A percentile compares a stretch with the other conserved stretches of the same genome.
These are phyloP conservation scores for Gallinago undulata DNA, from an alignment of 2,113 vertebrate species.

Conservation along the genomic window DNA sequence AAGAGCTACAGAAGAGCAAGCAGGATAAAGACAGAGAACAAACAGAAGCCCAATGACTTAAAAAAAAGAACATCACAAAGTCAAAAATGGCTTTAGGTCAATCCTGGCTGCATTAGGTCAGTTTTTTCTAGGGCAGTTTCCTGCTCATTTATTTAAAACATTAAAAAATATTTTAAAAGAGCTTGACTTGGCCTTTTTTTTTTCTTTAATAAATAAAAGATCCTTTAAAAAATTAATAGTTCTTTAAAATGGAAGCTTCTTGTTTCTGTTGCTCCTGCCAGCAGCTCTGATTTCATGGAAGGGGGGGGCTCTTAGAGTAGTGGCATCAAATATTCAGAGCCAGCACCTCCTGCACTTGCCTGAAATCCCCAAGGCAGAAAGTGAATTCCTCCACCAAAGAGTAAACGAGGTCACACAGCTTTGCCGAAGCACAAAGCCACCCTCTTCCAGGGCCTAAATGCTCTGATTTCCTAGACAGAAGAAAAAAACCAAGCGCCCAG, in stretches of 20 bases:
- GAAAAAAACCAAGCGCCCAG: neutral
- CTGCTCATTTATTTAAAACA: neutral
- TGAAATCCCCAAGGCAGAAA: neutral
- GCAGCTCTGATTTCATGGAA: neutral
- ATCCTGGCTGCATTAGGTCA: neutral
- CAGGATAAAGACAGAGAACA: neutral
- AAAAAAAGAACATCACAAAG: fast-evolving
- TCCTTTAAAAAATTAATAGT: neutral
- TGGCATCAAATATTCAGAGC: constrained; percentile 15
- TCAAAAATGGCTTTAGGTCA: neutral
- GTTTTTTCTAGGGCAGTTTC: neutral
- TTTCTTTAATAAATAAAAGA: constrained; percentile 30
- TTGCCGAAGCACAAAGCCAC: neutral
- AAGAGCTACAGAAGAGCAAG: neutral
- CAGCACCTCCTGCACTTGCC: neutral
- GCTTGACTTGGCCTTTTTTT: neutral
- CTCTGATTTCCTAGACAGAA: neutral
- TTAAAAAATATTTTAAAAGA: neutral
- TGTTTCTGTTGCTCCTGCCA: neutral
- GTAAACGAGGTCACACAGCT: neutral
- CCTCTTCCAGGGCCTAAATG: neutral
- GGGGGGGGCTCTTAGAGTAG: neutral
- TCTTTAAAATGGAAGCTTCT: neutral
- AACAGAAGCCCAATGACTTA: neutral
- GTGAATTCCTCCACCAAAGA: neutral